phyloP scores from a whole-genome alignment of 2,888 invertebrate species.

The Rhorus exstirpatorius region DNA sequence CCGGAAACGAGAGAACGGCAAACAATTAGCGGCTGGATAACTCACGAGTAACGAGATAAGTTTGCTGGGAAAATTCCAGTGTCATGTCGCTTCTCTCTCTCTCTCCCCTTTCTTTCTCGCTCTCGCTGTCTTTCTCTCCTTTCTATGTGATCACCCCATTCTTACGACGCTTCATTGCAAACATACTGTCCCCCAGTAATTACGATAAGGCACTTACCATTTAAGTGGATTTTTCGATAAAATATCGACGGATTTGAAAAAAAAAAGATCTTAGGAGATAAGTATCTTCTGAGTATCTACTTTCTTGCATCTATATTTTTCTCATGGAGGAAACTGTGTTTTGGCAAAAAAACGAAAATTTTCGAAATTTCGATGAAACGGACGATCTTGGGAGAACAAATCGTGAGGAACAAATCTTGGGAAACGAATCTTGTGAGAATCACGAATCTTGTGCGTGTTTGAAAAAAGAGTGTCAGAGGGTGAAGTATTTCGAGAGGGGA shows the following conservation, averaged over 20 bases:
- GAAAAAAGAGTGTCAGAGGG: too few relatives aligned
- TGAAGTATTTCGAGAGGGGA: too few relatives aligned
- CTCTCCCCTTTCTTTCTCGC: not conserved
- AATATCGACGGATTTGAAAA: conserved; percentile 9
- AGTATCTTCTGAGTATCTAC: too few relatives aligned
- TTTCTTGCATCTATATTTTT: too few relatives aligned
- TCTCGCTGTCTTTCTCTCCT: not conserved
- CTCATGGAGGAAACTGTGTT: too few relatives aligned
- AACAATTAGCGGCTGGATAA: conserved; percentile 62
- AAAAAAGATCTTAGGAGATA: not conserved
- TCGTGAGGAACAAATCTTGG: too few relatives aligned
- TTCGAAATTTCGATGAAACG: too few relatives aligned
- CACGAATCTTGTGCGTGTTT: too few relatives aligned
- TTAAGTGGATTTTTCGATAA: conserved; percentile 30
- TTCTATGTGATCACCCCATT: not conserved
- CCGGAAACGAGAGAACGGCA: conserved; percentile 41
- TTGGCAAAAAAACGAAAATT: too few relatives aligned
- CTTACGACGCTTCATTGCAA: not conserved
- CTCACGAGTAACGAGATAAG: conserved; percentile 63
- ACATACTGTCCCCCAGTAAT: conserved; percentile 22
- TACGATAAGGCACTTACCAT: conserved; percentile 25
- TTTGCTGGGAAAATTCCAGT: conserved; percentile 50
- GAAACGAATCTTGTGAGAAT: too few relatives aligned
- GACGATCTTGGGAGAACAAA: too few relatives aligned
- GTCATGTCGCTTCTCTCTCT: conserved; percentile 12